Evolutionary conservation across 2,888 invertebrate species (phyloP), one percentile per base, ranked within the genome.

Genomic region (Cephonodes hylas): DNA sequence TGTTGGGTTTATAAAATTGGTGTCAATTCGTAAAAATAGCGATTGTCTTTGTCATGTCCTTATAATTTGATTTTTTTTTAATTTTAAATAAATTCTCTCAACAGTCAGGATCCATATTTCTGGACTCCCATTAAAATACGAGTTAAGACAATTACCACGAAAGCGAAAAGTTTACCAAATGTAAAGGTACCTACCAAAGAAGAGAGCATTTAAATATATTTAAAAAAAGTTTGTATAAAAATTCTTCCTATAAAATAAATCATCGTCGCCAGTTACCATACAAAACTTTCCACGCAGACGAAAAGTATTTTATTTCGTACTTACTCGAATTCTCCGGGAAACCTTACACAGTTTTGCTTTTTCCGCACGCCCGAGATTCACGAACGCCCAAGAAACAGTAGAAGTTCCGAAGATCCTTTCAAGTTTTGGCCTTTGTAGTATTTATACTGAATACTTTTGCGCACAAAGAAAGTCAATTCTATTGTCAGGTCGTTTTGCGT

Each of bases 311-410:
- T 46, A 59, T 59, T 46, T 59, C n/a, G n/a, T 46, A 57, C 15
- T 58, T 42, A 15, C 45, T n/a, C 31, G 34, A 25, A 53, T 3
- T 22, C 23, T 46, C n/a, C n/a, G n/a, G n/a, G 23, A 46, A 27
- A 42, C 22, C 59, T 59, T 45, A 46, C 59, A 59, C 45, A 59
- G 46, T 27, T 58, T 45, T 59, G 45, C 59, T 59, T 59, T 59
- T 31, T 20, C 3, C 31, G 18, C 25, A 59, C 46, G 34, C 46
- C 34, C 34, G 23, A 45, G 22, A 45, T 22, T 45, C 45, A 45
- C 13, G 45, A 13, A 45, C 3, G 6, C 15, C n/a, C n/a, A 42
- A 8, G 44, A 45, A 45, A 20, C 13, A 1, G 22, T 20, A 23
- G n/a, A 45, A 13, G 10, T 22, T 45, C 22, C 1, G 8, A 22